Conservation (phyloP, 2,797 vertebrate species). For the Etheostoma perlongum region DNA sequence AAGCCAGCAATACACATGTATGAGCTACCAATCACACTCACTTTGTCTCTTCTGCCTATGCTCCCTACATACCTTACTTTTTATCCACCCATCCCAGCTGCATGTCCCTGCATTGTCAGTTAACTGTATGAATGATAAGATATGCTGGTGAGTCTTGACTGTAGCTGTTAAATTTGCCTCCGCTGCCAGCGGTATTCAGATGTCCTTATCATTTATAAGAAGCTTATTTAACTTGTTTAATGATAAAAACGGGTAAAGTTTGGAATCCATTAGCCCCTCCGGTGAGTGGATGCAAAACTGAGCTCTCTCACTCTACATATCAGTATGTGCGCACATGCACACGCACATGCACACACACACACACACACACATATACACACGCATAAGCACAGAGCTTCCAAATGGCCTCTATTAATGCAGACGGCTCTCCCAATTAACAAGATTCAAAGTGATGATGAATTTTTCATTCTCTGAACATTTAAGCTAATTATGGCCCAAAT, state of each 20-base stretch:
- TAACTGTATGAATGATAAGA: constrained; percentile 51
- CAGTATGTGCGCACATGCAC: not conserved
- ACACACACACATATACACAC: constrained; percentile 36
- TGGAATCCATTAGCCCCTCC: constrained; percentile 48
- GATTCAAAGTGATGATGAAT: constrained; percentile 93
- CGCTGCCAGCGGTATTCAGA: constrained; percentile 64
- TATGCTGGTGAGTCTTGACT: constrained; percentile 38
- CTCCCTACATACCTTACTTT: constrained; percentile 6
- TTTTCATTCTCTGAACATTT: constrained; percentile 93
- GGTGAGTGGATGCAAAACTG: constrained; percentile 52
- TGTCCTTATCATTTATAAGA: constrained; percentile 75
- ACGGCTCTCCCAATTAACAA: constrained; percentile 91
- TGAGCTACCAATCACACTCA: constrained; percentile 43
- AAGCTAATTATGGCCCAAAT: constrained; percentile 93
- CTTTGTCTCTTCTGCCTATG: constrained; percentile 6
- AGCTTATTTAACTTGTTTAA: constrained; percentile 63
- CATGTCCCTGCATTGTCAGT: constrained; percentile 51
- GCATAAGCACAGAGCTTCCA: constrained; percentile 83
- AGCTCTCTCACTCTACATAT: constrained; percentile 22
- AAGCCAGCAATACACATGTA: constrained; percentile 12
- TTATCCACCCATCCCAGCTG: constrained; percentile 24
- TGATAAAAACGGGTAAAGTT: constrained; percentile 61
- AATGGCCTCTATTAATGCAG: constrained; percentile 92
- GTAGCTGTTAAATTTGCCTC: constrained; percentile 39
- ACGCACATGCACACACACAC: not conserved